phyloP scores from a whole-genome alignment of 2,888 invertebrate genomes.

The Glyphotaelius pellucidus region DNA sequence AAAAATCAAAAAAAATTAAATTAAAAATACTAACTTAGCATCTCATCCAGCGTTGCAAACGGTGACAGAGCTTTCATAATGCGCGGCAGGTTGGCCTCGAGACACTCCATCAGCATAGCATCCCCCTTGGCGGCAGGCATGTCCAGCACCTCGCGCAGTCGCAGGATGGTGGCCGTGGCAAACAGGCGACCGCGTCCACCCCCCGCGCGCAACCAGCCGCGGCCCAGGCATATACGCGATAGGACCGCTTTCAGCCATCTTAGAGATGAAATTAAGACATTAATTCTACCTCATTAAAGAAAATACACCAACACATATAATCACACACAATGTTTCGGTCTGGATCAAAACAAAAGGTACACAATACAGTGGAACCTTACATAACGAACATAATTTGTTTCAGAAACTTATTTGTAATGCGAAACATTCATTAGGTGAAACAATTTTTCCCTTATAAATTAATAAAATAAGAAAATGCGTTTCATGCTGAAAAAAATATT shows the following conservation, averaged over 20 bases:
- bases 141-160: slow-evolving; percentile 73
- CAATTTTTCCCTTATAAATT: no score
- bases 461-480: no score
- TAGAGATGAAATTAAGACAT: slow-evolving; percentile 36
- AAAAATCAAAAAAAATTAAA: no score
- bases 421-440: no score
- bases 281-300: no score
- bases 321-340: no score
- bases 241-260: slow-evolving; percentile 77
- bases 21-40: slow-evolving; percentile 70
- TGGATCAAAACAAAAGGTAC: no score
- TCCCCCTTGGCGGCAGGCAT: slow-evolving; percentile 69
- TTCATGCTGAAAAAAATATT: no score
- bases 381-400: no score
- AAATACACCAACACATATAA: no score
- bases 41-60: slow-evolving; percentile 76
- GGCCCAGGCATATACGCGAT: slow-evolving; percentile 74
- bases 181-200: slow-evolving; percentile 75
- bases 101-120: slow-evolving; percentile 72
- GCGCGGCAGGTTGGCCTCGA: slow-evolving; percentile 74
- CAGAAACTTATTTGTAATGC: no score
- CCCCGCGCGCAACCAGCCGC: slow-evolving; percentile 75
- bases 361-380: no score
- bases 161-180: slow-evolving; percentile 74
- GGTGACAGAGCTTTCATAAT: slow-evolving; percentile 73